A percentile compares a stretch with the other conserved stretches of the same genome.
These are phyloP conservation scores for Agonopterix subpropinquella DNA, from an alignment of 2,888 invertebrate species.

Conservation along the genomic window DNA sequence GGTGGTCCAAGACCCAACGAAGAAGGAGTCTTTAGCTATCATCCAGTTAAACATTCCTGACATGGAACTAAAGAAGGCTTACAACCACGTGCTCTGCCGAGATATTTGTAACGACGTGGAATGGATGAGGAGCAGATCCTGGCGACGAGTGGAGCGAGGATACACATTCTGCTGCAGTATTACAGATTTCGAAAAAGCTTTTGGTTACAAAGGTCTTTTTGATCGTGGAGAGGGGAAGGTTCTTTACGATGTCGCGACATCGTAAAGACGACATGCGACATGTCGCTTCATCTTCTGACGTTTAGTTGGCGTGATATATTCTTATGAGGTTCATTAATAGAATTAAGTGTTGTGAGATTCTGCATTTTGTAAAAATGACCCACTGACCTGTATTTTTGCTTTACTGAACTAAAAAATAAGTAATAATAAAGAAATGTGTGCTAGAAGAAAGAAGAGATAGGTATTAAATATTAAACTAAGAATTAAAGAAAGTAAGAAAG, in stretches of 20 bases:
- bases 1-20: conserved; percentile 36
- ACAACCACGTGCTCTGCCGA: conserved; percentile 24
- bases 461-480: no score
- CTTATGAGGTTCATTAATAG: no score
- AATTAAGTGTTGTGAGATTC: no score
- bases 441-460: no score
- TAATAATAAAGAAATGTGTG: no score
- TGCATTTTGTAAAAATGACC: no score
- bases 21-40: conserved; percentile 34
- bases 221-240: conserved; percentile 10
- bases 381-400: no score
- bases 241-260: neutral
- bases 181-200: conserved; percentile 28
- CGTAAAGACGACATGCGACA: no score
- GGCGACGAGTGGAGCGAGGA: conserved; percentile 30
- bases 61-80: conserved; percentile 18
- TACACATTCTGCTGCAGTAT: conserved; percentile 42
- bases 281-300: neutral
- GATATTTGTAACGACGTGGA: conserved; percentile 33
- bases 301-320: no score
- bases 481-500: no score
- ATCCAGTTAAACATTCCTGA: conserved; percentile 47
- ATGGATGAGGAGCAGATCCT: conserved; percentile 34
- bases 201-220: conserved; percentile 21
- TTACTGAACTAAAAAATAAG: no score